Percentiles rank a stretch among this genome's conserved stretches.
phyloP scores from a whole-genome alignment of 2,888 invertebrate species.

The Caenorhabditis doughertyi region DNA sequence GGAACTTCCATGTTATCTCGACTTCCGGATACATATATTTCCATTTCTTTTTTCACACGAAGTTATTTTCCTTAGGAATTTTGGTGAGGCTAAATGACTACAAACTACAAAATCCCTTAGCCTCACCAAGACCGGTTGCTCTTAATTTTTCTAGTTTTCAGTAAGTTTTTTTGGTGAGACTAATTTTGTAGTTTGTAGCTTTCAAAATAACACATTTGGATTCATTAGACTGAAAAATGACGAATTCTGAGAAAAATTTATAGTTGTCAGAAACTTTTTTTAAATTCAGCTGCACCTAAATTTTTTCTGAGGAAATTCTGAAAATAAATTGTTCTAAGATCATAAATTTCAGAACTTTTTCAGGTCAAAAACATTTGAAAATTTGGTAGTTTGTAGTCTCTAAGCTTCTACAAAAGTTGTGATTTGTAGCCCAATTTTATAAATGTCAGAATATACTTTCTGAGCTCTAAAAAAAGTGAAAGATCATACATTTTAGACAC shows the following conservation, averaged over 20 bases:
- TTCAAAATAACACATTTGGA: not conserved
- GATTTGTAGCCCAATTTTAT: not conserved
- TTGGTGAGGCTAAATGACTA: not conserved
- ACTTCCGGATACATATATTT: no score
- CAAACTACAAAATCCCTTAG: not conserved
- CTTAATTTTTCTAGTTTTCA: not conserved
- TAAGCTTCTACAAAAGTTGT: not conserved
- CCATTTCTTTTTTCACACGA: no score
- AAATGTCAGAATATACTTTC: no score
- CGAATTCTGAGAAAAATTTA: no score
- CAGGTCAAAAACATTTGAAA: not conserved
- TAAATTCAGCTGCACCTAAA: no score
- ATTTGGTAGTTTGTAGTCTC: not conserved
- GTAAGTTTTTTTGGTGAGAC: not conserved
- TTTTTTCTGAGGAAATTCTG: not conserved
- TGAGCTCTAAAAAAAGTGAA: no score
- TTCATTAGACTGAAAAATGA: not conserved
- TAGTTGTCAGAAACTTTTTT: no score
- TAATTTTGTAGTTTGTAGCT: not conserved
- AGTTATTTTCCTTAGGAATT: not conserved
- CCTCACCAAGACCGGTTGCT: not conserved
- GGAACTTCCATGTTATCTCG: no score
- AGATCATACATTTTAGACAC: no score
- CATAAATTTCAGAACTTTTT: no score
- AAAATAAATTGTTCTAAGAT: no score